Evolutionary conservation across 2,888 invertebrate genomes (phyloP).

Genomic region (Apodemia mormo): DNA sequence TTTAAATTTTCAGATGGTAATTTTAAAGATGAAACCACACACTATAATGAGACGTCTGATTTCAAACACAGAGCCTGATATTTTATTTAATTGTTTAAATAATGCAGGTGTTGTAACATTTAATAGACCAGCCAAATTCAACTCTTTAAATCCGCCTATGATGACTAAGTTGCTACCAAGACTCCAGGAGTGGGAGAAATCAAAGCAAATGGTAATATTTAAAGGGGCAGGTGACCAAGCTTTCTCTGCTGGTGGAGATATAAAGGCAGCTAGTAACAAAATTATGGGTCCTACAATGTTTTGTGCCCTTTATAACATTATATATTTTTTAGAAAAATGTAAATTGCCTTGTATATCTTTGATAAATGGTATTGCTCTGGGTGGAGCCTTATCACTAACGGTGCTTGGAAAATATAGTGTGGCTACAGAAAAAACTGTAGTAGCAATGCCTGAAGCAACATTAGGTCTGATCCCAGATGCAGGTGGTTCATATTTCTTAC

Average conservation of each 20-base stretch:
- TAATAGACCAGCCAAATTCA: conserved; percentile 89
- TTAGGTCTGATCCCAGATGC: conserved; percentile 99
- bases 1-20: conserved; percentile 59
- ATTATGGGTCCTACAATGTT: conserved; percentile 88
- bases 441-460: conserved; percentile 99
- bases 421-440: conserved; percentile 95
- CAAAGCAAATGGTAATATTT: conserved; percentile 85
- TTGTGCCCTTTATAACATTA: conserved; percentile 91
- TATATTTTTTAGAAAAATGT: conserved; percentile 93
- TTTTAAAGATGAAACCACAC: conserved; percentile 44
- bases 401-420: conserved; percentile 96
- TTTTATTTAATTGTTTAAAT: conserved; percentile 73
- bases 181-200: conserved; percentile 89
- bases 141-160: conserved; percentile 90
- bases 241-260: conserved; percentile 99
- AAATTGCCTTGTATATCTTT: conserved; percentile 95
- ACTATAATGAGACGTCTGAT: conserved; percentile 59
- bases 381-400: conserved; percentile 97
- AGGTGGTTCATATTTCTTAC: conserved; percentile 95
- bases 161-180: conserved; percentile 86
- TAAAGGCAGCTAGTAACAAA: conserved; percentile 88
- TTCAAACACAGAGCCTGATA: conserved; percentile 68
- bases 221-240: conserved; percentile 95
- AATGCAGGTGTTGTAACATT: conserved; percentile 86
- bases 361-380: conserved; percentile 98